Percentiles rank a stretch among this genome's conserved stretches.
Conservation (phyloP, 2,113 vertebrate genomes). For the Gasterosteus nipponicus region DNA sequence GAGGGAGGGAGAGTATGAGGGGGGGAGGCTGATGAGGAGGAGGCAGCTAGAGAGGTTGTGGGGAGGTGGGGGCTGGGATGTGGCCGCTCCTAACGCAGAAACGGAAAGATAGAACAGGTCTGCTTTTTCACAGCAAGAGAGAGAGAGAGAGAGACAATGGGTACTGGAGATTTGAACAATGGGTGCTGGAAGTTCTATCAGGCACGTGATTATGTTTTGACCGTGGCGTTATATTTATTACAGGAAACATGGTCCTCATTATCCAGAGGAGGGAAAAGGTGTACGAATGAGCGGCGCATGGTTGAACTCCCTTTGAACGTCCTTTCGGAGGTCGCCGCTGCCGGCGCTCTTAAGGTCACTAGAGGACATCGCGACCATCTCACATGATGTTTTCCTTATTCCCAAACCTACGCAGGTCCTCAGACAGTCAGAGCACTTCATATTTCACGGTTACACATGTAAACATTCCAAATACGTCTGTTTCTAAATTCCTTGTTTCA, state of each 20-base stretch:
- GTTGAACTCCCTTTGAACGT: not conserved
- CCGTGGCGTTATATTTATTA: not conserved
- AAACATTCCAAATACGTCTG: not conserved
- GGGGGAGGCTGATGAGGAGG: not conserved
- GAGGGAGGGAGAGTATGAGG: slow-evolving; percentile 18
- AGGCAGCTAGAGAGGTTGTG: slow-evolving; percentile 59
- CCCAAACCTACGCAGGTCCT: not conserved
- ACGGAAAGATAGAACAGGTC: slow-evolving; percentile 32
- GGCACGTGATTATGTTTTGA: not conserved
- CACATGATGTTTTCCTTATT: too few species aligned
- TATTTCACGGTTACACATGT: not conserved
- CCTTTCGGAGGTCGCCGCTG: slow-evolving; percentile 9
- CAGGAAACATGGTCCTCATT: not conserved
- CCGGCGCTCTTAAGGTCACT: slow-evolving; percentile 24
- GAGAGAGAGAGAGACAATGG: not conserved
- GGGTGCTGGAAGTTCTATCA: not conserved
- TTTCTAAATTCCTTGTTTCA: not conserved
- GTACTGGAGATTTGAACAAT: slow-evolving; percentile 32
- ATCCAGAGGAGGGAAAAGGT: not conserved
- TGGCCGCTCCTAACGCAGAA: slow-evolving; percentile 43
- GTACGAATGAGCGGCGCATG: not conserved
- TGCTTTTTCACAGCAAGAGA: slow-evolving; percentile 25
- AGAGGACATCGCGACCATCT: slow-evolving; percentile 37
- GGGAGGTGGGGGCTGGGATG: slow-evolving; percentile 68
- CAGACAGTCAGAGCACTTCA: not conserved